phyloP scores from a whole-genome alignment of 2,797 vertebrate species.

The Scyliorhinus canicula region DNA sequence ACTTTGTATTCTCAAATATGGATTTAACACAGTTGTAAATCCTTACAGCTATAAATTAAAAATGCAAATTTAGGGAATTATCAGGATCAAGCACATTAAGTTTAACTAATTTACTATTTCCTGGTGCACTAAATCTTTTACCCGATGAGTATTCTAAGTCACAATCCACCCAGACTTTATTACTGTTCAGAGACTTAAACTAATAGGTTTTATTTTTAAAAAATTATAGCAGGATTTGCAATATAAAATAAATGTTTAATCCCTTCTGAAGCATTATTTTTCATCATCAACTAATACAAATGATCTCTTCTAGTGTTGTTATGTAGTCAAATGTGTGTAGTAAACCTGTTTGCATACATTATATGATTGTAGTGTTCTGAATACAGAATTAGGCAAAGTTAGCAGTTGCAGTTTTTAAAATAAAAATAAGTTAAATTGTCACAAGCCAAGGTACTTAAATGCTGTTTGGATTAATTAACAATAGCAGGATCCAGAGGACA shows the following conservation, averaged over 20 bases:
- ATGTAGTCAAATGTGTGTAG: not conserved
- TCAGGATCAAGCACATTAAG: not conserved
- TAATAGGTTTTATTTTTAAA: not conserved
- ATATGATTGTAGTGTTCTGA: conserved; percentile 25
- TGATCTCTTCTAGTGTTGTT: conserved; percentile 2
- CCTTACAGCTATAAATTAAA: not conserved
- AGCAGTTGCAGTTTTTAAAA: not conserved
- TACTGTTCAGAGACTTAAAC: conserved; percentile 17
- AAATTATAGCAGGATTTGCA: conserved; percentile 18
- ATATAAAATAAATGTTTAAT: conserved; percentile 37
- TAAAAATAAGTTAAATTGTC: not conserved
- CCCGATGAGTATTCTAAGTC: not conserved
- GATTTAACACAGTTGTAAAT: not conserved
- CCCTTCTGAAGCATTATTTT: conserved; percentile 10
- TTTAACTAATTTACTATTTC: not conserved
- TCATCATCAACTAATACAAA: conserved; percentile 21
- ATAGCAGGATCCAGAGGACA: not conserved
- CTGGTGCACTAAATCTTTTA: not conserved
- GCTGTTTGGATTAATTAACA: not conserved
- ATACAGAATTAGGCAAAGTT: conserved; percentile 28
- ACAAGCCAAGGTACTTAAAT: not conserved
- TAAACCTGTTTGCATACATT: conserved; percentile 30
- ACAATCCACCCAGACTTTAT: conserved; percentile 1
- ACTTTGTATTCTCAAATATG: not conserved
- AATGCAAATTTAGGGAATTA: not conserved